Evolutionary conservation across 2,113 vertebrate genomes (phyloP).

Genomic region (Sebastes fasciatus): DNA sequence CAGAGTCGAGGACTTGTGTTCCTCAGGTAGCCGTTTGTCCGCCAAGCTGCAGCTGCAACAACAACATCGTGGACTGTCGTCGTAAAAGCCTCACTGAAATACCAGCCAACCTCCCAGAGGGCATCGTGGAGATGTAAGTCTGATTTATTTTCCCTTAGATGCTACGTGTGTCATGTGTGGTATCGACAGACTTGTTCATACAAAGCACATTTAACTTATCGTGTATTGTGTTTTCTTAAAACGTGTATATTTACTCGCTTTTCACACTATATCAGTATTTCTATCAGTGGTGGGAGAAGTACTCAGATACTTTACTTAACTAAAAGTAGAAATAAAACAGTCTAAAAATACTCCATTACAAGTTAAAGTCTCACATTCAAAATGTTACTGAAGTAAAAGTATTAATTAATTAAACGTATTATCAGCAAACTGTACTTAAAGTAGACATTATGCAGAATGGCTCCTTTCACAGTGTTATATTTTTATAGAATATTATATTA

Average conservation of each 20-base stretch:
- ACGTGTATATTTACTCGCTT: background rate
- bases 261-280: background rate
- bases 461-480: too few species aligned
- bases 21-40: constrained; percentile 93
- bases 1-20: constrained; percentile 89
- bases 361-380: too few species aligned
- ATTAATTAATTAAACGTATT: too few species aligned
- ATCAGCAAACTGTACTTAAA: too few species aligned
- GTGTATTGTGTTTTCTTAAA: background rate
- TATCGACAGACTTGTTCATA: background rate
- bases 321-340: too few species aligned
- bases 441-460: too few species aligned
- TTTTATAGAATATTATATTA: too few species aligned
- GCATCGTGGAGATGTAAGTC: constrained; percentile 97
- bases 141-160: background rate
- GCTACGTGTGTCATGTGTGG: background rate
- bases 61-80: constrained; percentile 97
- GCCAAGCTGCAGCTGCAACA: constrained; percentile 94
- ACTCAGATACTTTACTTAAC: too few species aligned
- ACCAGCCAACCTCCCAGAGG: constrained; percentile 94
- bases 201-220: background rate
- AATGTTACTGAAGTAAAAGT: too few species aligned
- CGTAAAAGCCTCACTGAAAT: constrained; percentile 94
- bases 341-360: too few species aligned
- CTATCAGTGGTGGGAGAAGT: too few species aligned